Evolutionary conservation across 2,113 vertebrate species (phyloP), one percentile per base, ranked within the genome.

Genomic region (Coreoperca whiteheadi): DNA sequence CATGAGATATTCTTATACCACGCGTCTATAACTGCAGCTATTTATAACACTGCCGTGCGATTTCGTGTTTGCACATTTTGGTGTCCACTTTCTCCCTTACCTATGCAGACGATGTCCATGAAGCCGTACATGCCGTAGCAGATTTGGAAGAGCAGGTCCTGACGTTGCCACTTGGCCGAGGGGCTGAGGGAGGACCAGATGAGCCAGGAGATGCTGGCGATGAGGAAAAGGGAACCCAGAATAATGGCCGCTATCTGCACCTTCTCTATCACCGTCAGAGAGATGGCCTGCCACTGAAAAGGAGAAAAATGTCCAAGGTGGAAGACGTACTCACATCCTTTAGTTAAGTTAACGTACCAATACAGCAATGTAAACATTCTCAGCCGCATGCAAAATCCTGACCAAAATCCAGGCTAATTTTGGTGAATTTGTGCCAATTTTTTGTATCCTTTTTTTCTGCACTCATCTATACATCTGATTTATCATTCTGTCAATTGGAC

Each of bases 61-160:
- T 74, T 53, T 20, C 9, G 25, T 30, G 9, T 72, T 63, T 53
- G 15, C 43, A 30, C 14, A 70, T 57, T 53, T 30, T 20, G 32
- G 68, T 5, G 28, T 41, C 41, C 37, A 14, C n/a, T 39, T 0
- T n/a, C 10, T 15, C 4, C 1, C 94, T 96, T 90, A 98, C 97
- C 97, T 95, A 98, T 98, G 94, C 97, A 98, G 89, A 98, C 97
- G 8, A 98, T 97, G 78, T 98, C 97, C 97, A 98, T 98, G 95
- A 98, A 98, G 89, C 97, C 97, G 7, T 98, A 98, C 97, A 98
- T 98, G 95, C 97, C 97, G 20, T 98, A 98, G 95, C 97, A 98
- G 94, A 98, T 98, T 91, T 98, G 97, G 94, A 98, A 98, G 92
- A 98, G 97, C 93, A 98, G 95, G 94, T 98, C 97, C 93, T 98